Percentiles rank a stretch among this genome's conserved stretches.
Conservation (phyloP, 2,888 invertebrate genomes). For the Xanthia togata region DNA sequence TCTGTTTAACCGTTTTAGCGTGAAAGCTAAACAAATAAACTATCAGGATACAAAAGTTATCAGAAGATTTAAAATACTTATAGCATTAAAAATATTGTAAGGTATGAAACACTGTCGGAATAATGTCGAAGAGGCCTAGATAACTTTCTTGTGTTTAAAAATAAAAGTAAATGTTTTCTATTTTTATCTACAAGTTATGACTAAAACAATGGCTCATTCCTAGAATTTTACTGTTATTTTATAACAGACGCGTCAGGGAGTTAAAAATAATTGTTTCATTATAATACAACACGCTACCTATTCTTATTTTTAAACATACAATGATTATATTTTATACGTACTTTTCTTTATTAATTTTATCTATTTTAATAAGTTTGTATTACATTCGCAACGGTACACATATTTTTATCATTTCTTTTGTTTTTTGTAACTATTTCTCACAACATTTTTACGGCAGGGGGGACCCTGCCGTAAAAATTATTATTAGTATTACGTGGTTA, state of each 20-base stretch:
- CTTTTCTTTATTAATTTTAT: background rate
- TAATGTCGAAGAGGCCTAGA: background rate
- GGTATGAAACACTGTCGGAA: background rate
- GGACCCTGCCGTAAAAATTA: too few relatives aligned
- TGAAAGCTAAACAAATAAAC: too few relatives aligned
- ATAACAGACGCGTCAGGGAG: background rate
- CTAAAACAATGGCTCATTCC: conserved; percentile 5
- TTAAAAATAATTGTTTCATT: conserved; percentile 8
- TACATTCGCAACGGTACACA: background rate
- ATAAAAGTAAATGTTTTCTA: background rate
- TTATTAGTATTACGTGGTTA: background rate
- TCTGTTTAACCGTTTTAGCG: too few relatives aligned
- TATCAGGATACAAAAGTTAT: too few relatives aligned
- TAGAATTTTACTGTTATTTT: conserved; percentile 3
- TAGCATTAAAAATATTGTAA: too few relatives aligned
- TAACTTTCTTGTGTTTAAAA: background rate
- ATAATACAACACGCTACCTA: background rate
- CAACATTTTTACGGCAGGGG: background rate
- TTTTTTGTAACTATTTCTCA: background rate
- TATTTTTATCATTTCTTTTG: background rate
- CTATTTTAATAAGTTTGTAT: background rate
- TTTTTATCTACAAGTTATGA: background rate
- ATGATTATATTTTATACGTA: too few relatives aligned
- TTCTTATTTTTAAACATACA: background rate
- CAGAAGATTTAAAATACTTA: too few relatives aligned